Evolutionary conservation across 2,888 invertebrate genomes (phyloP), one percentile per base, ranked within the genome.

Genomic region (Sicus ferrugineus): DNA sequence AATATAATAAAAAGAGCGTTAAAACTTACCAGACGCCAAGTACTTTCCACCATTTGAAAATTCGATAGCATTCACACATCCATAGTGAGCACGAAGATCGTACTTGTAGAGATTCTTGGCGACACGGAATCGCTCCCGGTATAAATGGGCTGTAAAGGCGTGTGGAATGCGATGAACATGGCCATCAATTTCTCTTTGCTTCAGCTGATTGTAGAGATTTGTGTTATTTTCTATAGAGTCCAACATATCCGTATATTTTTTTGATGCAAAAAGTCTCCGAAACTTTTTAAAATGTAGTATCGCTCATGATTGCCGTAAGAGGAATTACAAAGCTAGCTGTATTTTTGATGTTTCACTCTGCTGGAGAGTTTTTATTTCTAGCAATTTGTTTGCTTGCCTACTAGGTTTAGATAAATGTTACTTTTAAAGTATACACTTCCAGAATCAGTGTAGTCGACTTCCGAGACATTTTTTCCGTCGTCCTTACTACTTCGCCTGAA

Each of bases 21-120:
- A 42, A 50, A 65, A 79, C 84, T 88, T 88, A 96, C 96, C 96
- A 83, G 97, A 97, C 77, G 93, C 90, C 73, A 97, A 89, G 78
- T 91, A 90, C 86, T 93, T 91, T 77, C 96, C 96, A 86, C 94
- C 92, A 76, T 90, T 89, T 65, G 95, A 96, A 88, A 97, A 97
- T 87, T 97, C 97, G 78, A 97, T 93, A 73, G 97, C 96, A 88
- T 97, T 97, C 70, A 97, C 95, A 89, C 97, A 97, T 80, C 97
- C 97, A 88, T 91, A 97, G 88, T 97, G 97, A 75, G 94, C 93
- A 75, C 91, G 88, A 69, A 97, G 88, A 86, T 97, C 94, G 79
- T 92, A 92, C 77, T 92, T 90, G 85, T 90, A 95, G 52, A 96
- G 88, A 87, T 91, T 93, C 82, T 89, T 90, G 7, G 93, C 92